A percentile compares a stretch with the other conserved stretches of the same genome.
phyloP scores from a whole-genome alignment of 1,140 invertebrate genomes.

The Polypedilum pembai region DNA sequence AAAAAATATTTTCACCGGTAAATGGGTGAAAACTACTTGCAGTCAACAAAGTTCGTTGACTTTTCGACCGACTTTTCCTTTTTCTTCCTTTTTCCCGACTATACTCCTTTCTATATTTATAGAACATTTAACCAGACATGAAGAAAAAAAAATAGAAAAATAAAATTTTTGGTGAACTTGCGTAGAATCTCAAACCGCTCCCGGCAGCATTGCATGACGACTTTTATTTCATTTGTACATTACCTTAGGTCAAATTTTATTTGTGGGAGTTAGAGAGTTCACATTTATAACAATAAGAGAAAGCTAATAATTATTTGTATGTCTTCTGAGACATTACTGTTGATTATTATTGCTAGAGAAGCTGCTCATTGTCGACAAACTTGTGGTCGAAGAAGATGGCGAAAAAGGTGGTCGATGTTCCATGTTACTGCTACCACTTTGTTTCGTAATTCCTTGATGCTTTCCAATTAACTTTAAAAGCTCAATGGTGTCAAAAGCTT shows the following conservation, averaged over 20 bases:
- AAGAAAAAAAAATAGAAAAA: not conserved
- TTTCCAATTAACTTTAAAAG: conserved; percentile 50
- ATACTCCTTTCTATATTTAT: not conserved
- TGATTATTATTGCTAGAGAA: conserved; percentile 21
- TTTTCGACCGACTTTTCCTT: not conserved
- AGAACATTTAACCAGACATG: not conserved
- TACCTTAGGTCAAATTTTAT: not conserved
- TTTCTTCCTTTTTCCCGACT: not conserved
- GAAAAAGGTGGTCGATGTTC: not conserved
- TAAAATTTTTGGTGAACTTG: conserved; percentile 15
- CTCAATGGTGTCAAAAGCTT: conserved; percentile 75
- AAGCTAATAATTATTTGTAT: not conserved
- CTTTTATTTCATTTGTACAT: not conserved
- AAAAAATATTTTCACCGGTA: not conserved
- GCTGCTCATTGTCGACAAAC: conserved; percentile 17
- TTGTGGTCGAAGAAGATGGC: not conserved
- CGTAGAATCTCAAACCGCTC: conserved; percentile 16
- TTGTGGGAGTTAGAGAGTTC: not conserved
- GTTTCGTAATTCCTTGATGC: not conserved
- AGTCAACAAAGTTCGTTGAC: conserved; percentile 5
- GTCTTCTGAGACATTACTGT: not conserved
- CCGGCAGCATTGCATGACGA: not conserved
- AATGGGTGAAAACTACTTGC: not conserved
- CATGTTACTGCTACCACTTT: not conserved
- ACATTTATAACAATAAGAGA: not conserved